These are phyloP conservation scores for Heliocidaris tuberculata DNA, from an alignment of 35 echinoderm and acorn worm species.

Conservation along the genomic window DNA sequence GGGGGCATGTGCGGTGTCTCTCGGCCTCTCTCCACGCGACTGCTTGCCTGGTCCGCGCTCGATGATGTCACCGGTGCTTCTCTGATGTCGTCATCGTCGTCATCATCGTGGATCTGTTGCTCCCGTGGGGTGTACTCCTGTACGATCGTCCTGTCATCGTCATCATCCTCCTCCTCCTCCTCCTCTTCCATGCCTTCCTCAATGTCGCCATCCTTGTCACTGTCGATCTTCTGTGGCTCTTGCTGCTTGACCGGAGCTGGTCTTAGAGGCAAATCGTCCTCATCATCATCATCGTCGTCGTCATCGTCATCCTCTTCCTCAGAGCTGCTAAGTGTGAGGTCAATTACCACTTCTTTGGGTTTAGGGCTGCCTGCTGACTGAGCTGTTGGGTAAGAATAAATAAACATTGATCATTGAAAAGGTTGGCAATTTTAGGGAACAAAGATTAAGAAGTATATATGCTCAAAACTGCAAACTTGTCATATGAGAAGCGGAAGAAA, in stretches of 20 bases:
- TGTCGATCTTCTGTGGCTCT: constrained; percentile 36
- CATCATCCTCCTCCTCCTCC: not conserved
- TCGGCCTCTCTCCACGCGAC: constrained; percentile 30
- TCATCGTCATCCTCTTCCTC: constrained; percentile 58
- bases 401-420: not conserved
- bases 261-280: not conserved
- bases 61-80: not conserved
- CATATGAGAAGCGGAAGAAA: too few species aligned
- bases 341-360: constrained; percentile 58
- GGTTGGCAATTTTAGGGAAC: too few species aligned
- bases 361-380: constrained; percentile 12
- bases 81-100: constrained; percentile 45
- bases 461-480: too few species aligned
- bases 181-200: constrained; percentile 18
- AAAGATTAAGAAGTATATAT: too few species aligned
- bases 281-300: constrained; percentile 46
- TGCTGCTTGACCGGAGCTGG: not conserved
- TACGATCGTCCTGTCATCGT: constrained; percentile 21
- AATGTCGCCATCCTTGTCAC: constrained; percentile 21
- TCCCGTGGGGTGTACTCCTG: constrained; percentile 5
- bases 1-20: constrained; percentile 44
- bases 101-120: constrained; percentile 33
- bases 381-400: not conserved
- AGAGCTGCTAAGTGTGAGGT: constrained; percentile 56
- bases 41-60: not conserved